Conservation (phyloP, 2,797 vertebrate species). For the Pseudochromis fuscus region DNA sequence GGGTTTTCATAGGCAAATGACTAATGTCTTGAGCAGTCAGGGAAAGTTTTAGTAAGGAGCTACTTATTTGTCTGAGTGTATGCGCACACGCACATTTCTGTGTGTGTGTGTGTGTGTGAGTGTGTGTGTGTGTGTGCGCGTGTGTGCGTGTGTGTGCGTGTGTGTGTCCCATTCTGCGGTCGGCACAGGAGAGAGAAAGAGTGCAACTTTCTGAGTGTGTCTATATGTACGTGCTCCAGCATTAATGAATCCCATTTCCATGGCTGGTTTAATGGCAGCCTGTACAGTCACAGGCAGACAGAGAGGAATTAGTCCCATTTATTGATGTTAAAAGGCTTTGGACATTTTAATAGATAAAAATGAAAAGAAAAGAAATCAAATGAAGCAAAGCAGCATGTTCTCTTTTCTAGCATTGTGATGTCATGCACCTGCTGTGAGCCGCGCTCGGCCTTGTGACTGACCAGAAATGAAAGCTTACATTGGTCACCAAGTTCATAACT, state of each 20-base stretch:
- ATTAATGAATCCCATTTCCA: slow-evolving; percentile 78
- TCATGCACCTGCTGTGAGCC: slow-evolving; percentile 39
- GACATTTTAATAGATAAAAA: slow-evolving; percentile 72
- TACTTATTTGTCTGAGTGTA: slow-evolving; percentile 36
- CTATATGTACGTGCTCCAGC: slow-evolving; percentile 36
- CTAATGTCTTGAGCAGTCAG: slow-evolving; percentile 68
- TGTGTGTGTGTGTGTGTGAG: slow-evolving; percentile 35
- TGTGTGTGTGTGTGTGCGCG: slow-evolving; percentile 11
- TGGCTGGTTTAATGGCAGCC: slow-evolving; percentile 69
- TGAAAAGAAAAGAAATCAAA: slow-evolving; percentile 68
- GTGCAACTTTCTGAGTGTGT: slow-evolving; percentile 24
- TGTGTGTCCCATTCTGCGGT: slow-evolving; percentile 14
- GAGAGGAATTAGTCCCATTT: slow-evolving; percentile 75
- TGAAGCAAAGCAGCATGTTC: slow-evolving; percentile 57
- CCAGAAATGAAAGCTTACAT: slow-evolving; percentile 37
- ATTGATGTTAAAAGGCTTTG: slow-evolving; percentile 77
- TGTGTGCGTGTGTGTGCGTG: slow-evolving; percentile 14
- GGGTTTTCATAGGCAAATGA: slow-evolving; percentile 77
- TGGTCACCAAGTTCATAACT: slow-evolving; percentile 38
- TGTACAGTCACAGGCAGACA: slow-evolving; percentile 65
- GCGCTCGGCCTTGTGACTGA: slow-evolving; percentile 20
- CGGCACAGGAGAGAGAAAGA: slow-evolving; percentile 5
- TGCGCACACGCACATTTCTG: slow-evolving; percentile 17
- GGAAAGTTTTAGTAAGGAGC: slow-evolving; percentile 66
- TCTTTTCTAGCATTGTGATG: slow-evolving; percentile 55